A percentile compares a stretch with the other conserved stretches of the same genome.
These are phyloP conservation scores for Accipiter cooperii DNA, from an alignment of 2,113 vertebrate species.

Conservation along the genomic window DNA sequence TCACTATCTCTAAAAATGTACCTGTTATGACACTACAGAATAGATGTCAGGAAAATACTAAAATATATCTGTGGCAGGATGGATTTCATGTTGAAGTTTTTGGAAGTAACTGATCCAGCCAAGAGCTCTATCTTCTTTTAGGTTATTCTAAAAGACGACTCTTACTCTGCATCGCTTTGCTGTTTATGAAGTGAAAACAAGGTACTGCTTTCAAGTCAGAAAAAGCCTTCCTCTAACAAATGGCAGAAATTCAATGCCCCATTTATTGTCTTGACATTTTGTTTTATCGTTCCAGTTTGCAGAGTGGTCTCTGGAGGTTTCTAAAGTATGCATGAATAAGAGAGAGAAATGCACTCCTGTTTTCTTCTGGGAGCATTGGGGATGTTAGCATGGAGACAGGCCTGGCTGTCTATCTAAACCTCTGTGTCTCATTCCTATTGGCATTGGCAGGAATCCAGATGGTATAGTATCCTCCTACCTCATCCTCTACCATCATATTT, in stretches of 20 bases:
- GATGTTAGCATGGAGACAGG: not conserved
- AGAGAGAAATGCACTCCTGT: not conserved
- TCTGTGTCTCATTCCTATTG: not conserved
- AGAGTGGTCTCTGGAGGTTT: not conserved
- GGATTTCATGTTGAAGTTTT: not conserved
- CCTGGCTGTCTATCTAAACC: not conserved
- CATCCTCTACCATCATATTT: not conserved
- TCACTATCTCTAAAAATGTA: not conserved
- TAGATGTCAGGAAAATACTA: not conserved
- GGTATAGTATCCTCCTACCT: not conserved
- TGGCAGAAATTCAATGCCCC: not conserved
- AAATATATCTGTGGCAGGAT: not conserved
- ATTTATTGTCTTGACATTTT: constrained; percentile 52
- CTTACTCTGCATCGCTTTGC: not conserved
- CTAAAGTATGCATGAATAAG: constrained; percentile 40
- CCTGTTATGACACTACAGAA: not conserved
- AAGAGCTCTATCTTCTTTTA: not conserved
- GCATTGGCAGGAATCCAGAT: not conserved
- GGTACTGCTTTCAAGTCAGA: not conserved
- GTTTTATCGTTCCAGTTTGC: constrained; percentile 27
- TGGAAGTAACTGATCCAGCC: not conserved
- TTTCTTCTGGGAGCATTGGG: not conserved
- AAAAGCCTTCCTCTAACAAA: not conserved
- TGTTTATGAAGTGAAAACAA: not conserved
- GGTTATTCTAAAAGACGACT: not conserved